Evolutionary conservation across 1,140 invertebrate species (phyloP), one percentile per base, ranked within the genome.

Genomic region (Nebria ingens): DNA sequence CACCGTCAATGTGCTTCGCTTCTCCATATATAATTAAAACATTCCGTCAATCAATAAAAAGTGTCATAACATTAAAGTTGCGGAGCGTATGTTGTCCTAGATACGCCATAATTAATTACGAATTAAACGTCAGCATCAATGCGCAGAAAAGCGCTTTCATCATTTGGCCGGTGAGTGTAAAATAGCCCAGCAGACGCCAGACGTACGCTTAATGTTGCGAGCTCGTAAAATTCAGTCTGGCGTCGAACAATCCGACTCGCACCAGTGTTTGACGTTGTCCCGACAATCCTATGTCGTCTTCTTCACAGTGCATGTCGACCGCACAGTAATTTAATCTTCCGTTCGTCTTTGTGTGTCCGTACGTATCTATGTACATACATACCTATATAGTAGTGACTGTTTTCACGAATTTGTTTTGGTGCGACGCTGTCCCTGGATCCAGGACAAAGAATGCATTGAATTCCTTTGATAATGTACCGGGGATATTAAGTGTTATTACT

Each of bases 221-320:
- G 9, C 40, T 45, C 40, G 40, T 45, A 45, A 45, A 45, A 45
- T 45, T 17, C 40, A 6, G 40, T 45, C 15, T 45, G 40, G 17
- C 40, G 17, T 45, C 40, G 40, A 34, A 34, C 25, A 34, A 9
- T 34, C n/a, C 6, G n/a, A 34, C 6, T 34, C 25, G 25, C 25
- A n/a, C n/a, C n/a, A n/a, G n/a, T 34, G 25, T 34, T 34, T 34
- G 25, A 34, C 25, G 25, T 34, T 34, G n/a, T n/a, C 6, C 6
- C n/a, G 25, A 34, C 6, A 34, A 34, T 34, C 25, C 25, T 6
- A 9, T n/a, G 25, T 34, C n/a, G 25, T 34, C 25, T 45, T 45
- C 3, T 45, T 9, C 40, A 4, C 40, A 17, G 9, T 17, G 15
- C 40, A 45, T 45, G 40, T 11, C 40, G 6, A 17, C 15, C 6